phyloP scores from a whole-genome alignment of 2,797 vertebrate genomes.

The Tarsius wallacei region DNA sequence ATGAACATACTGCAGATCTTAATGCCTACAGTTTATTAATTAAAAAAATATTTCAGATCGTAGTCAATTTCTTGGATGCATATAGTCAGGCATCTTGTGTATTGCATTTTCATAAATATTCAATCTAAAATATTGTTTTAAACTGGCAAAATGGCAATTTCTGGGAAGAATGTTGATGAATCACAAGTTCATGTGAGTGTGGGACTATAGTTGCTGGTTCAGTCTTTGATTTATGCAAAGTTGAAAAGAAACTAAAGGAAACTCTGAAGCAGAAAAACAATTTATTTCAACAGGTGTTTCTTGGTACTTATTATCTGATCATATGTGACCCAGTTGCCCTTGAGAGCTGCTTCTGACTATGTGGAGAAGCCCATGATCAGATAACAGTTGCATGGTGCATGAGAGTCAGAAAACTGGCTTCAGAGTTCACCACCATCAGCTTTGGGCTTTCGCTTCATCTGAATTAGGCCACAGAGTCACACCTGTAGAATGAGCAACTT shows the following conservation, averaged over 20 bases:
- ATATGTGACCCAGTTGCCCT: neutral
- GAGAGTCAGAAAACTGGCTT: neutral
- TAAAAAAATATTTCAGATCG: neutral
- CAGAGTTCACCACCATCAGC: neutral
- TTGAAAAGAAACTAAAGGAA: conserved; percentile 22
- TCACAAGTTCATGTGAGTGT: neutral
- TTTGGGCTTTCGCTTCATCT: neutral
- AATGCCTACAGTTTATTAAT: neutral
- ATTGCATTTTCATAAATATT: conserved; percentile 51
- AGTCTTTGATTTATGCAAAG: neutral
- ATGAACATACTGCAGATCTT: neutral
- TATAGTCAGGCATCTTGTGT: neutral
- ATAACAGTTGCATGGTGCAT: rapidly evolving
- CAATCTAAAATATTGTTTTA: conserved; percentile 21
- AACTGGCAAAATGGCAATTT: neutral
- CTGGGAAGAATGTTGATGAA: conserved; percentile 16
- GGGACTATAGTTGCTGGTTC: neutral
- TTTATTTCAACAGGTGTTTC: neutral
- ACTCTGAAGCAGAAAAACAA: neutral
- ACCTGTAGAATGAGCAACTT: neutral
- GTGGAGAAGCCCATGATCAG: neutral
- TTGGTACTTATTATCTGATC: neutral
- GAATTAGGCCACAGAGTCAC: neutral
- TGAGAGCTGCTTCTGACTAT: neutral
- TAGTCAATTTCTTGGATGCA: conserved; percentile 11